These are phyloP conservation scores for Andricus grossulariae DNA, from an alignment of 1,140 invertebrate genomes.

Conservation along the genomic window DNA sequence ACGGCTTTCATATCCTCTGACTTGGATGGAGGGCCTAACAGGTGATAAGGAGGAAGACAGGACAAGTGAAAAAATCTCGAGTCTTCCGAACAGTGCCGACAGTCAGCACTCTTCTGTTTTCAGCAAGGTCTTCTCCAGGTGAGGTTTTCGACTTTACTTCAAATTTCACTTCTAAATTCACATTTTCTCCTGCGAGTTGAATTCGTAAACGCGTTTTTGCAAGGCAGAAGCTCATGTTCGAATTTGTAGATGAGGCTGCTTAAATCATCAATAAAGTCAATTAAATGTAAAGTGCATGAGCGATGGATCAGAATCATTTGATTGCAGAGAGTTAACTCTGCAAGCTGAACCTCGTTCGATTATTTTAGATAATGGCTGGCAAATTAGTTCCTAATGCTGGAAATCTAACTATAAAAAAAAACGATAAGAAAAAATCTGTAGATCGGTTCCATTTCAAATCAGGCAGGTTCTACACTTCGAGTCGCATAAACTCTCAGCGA, in stretches of 20 bases:
- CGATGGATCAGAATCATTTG: slow-evolving; percentile 32
- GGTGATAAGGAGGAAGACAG: slow-evolving; percentile 80
- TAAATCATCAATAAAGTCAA: slow-evolving; percentile 24
- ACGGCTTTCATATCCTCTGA: slow-evolving; percentile 91
- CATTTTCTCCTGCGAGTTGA: not conserved
- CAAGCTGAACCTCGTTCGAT: not conserved
- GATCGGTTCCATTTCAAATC: no score
- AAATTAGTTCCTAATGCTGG: no score
- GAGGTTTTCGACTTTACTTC: slow-evolving; percentile 27
- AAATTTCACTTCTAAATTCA: not conserved
- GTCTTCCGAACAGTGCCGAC: slow-evolving; percentile 80
- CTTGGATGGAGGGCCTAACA: slow-evolving; percentile 92
- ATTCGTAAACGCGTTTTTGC: not conserved
- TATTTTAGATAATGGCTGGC: no score
- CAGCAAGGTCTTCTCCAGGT: slow-evolving; percentile 94
- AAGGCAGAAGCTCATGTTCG: slow-evolving; percentile 21
- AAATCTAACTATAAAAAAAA: no score
- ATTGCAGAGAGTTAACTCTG: not conserved
- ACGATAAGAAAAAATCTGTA: not conserved
- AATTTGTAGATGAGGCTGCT: slow-evolving; percentile 34
- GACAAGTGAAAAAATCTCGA: slow-evolving; percentile 70
- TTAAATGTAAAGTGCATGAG: slow-evolving; percentile 42
- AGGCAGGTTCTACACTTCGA: no score
- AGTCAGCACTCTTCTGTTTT: slow-evolving; percentile 86
- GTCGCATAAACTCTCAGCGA: no score